Percentiles rank a stretch among this genome's conserved stretches.
phyloP scores from a whole-genome alignment of 2,888 invertebrate genomes.

The Homarus gammarus region DNA sequence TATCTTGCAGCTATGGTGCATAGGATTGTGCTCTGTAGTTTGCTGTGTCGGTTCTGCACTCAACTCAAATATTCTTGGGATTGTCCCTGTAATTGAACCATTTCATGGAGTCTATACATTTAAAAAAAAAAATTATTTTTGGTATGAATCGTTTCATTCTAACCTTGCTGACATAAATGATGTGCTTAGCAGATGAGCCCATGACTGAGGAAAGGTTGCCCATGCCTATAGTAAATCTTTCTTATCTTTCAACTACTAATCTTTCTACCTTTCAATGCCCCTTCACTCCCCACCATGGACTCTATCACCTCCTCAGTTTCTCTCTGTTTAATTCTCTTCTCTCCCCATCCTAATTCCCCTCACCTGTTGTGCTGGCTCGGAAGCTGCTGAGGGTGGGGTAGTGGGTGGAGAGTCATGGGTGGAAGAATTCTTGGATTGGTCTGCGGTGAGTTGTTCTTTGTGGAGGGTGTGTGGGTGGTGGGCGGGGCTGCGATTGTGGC shows the following conservation, averaged over 20 bases:
- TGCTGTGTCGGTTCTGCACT: too few species aligned
- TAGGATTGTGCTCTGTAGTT: too few species aligned
- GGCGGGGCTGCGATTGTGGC: conserved; percentile 29
- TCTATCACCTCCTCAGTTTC: conserved; percentile 9
- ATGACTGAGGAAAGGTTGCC: too few species aligned
- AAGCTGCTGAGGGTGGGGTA: conserved; percentile 60
- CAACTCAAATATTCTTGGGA: too few species aligned
- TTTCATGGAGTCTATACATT: too few species aligned
- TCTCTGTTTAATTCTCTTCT: conserved; percentile 13
- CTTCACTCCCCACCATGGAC: neutral
- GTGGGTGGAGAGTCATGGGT: neutral
- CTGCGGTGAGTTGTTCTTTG: neutral
- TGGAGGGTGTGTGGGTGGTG: conserved; percentile 10
- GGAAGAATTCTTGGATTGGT: neutral
- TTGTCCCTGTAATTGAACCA: too few species aligned
- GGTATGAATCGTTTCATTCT: too few species aligned
- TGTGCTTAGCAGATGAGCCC: too few species aligned
- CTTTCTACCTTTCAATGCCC: neutral
- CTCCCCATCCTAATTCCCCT: conserved; percentile 6
- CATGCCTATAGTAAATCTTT: too few species aligned
- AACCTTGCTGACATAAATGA: too few species aligned
- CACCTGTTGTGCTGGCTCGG: conserved; percentile 69
- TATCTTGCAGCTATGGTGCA: too few species aligned
- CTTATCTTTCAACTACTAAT: neutral
- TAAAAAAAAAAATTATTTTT: too few species aligned